Conservation (phyloP, 2,797 vertebrate species). For the Centroberyx gerrardi region DNA sequence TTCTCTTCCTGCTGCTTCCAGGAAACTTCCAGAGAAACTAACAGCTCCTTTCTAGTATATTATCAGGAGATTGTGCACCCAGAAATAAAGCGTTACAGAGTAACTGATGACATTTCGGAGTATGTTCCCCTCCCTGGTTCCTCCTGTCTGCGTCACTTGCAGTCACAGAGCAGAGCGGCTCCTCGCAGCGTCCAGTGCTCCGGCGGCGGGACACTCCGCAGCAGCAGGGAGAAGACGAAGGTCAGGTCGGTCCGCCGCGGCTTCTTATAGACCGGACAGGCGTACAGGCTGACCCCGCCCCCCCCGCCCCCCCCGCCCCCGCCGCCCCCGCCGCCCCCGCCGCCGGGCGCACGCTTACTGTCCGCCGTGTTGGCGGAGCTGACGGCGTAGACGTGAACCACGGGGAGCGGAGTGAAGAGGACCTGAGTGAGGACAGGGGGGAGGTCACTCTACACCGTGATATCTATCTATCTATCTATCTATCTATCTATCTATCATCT, state of each 20-base stretch:
- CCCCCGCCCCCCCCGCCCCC: no score
- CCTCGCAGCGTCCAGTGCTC: conserved; percentile 90
- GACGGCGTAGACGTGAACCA: conserved; percentile 89
- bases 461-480: not conserved
- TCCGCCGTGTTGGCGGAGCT: conserved; percentile 69
- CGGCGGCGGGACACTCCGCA: conserved; percentile 81
- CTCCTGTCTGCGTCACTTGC: conserved; percentile 73
- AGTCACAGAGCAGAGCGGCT: conserved; percentile 88
- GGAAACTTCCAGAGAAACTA: no score
- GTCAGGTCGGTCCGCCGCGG: conserved; percentile 89
- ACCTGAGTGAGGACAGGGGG: conserved; percentile 75
- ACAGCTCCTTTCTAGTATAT: no score
- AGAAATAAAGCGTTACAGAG: no score
- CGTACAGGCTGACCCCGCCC: conserved; percentile 75
- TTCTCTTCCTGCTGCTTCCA: no score
- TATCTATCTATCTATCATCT: no score
- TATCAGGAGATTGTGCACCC: no score
- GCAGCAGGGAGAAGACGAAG: conserved; percentile 86
- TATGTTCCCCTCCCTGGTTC: no score
- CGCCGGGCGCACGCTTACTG: conserved; percentile 19
- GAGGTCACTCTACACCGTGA: not conserved
- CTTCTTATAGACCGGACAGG: conserved; percentile 90
- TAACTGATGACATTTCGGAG: no score
- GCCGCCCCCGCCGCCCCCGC: not conserved
- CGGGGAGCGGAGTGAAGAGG: conserved; percentile 88